Evolutionary conservation across 2,797 vertebrate genomes (phyloP), one percentile per base, ranked within the genome.

Genomic region (Halcyon badia): DNA sequence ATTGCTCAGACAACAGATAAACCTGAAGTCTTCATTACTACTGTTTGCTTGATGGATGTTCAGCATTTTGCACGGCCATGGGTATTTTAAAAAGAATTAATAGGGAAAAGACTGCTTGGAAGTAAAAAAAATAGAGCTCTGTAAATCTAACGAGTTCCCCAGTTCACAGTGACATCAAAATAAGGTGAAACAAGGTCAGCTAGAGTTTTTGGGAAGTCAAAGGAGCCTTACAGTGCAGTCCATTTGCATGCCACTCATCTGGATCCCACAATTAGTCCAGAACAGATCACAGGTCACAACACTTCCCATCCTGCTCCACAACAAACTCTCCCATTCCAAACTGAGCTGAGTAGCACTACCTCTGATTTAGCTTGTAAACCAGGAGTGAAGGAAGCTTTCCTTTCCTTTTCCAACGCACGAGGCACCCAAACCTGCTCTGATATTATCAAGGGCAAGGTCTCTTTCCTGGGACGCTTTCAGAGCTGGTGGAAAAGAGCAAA

Each of bases 171-270:
- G 56, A 66, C 69, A 76, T 46, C 58, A 80, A 66, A 83, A 41
- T 8, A 69, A 93, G 73, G 57, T 52, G 44, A 78, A 78, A 61
- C 10, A 83, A 86, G 37, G 52, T 85, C 76, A 86, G 57, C 86
- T 41, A 60, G 12, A 35, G 75, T 11, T 88, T 92, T 37, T 52
- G 44, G 64, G n/a, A 69, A 90, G 82, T 56, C 48, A 46, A 81
- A 90, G 41, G 60, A 16, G 4, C 73, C 76, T 71, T 64, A 35
- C 14, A 76, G 42, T 1, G 7, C n/a, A 61, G 14, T 5, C 11
- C 20, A 57, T 93, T 77, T 87, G 64, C 48, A 77, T 83, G 64
- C 19, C 64, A 87, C 79, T 61, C 33, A 89, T 80, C 42, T 54
- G 56, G 30, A 90, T 62, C 71, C 60, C 44, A 71, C 75, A 51